phyloP scores from a whole-genome alignment of 2,888 invertebrate genomes.

The Apamea sordens region DNA sequence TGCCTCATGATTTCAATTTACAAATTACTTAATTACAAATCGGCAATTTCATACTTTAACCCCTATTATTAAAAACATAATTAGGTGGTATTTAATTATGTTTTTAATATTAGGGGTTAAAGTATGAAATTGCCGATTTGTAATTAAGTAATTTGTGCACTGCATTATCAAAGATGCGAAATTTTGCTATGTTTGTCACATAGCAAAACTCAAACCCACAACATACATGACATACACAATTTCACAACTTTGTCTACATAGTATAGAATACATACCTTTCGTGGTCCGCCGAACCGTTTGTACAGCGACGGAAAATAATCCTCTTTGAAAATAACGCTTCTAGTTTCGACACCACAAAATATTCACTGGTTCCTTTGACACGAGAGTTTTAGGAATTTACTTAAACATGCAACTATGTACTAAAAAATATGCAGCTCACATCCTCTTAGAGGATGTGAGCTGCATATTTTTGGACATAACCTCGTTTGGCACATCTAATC shows the following conservation, averaged over 20 bases:
- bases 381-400: slow-evolving; percentile 24
- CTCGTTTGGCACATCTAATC: background rate
- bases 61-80: background rate
- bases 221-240: background rate
- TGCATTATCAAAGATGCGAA: background rate
- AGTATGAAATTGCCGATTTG: too few relatives aligned
- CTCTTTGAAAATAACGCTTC: slow-evolving; percentile 38
- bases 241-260: background rate
- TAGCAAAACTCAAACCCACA: background rate
- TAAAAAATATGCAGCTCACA: background rate
- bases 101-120: too few relatives aligned
- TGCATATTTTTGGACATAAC: slow-evolving; percentile 14
- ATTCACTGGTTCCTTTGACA: slow-evolving; percentile 37
- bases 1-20: too few relatives aligned
- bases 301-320: slow-evolving; percentile 25
- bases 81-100: too few relatives aligned
- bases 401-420: background rate
- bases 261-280: background rate
- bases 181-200: background rate
- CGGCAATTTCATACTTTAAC: too few relatives aligned
- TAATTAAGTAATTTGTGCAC: too few relatives aligned
- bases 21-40: too few relatives aligned
- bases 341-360: slow-evolving; percentile 34
- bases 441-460: background rate
- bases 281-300: slow-evolving; percentile 8